Evolutionary conservation across 2,888 invertebrate genomes (phyloP).

Genomic region (Drosophila ezoana): DNA sequence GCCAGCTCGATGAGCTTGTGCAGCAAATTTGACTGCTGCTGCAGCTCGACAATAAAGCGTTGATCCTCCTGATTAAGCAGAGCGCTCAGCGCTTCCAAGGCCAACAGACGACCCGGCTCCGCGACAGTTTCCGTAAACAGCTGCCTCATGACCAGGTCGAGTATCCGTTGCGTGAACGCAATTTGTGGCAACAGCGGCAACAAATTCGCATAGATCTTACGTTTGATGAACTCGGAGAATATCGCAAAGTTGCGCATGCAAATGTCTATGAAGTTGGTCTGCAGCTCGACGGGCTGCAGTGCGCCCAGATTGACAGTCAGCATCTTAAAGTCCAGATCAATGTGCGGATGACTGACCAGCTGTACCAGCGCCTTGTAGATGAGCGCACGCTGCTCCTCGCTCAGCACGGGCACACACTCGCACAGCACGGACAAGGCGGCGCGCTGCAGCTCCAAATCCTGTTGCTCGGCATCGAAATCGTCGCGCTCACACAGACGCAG

Average conservation of each 20-base stretch:
- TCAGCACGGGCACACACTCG: slow-evolving; percentile 74
- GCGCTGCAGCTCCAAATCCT: slow-evolving; percentile 76
- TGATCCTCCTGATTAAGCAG: slow-evolving; percentile 69
- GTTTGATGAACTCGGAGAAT: slow-evolving; percentile 75
- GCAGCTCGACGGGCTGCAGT: slow-evolving; percentile 80
- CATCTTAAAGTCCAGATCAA: slow-evolving; percentile 74
- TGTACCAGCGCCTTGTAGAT: slow-evolving; percentile 77
- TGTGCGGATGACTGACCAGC: slow-evolving; percentile 69
- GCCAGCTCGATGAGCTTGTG: slow-evolving; percentile 84
- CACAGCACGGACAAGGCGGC: slow-evolving; percentile 72
- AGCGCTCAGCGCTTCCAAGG: slow-evolving; percentile 79
- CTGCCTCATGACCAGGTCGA: slow-evolving; percentile 76
- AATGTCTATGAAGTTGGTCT: slow-evolving; percentile 78
- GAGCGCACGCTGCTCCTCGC: slow-evolving; percentile 76
- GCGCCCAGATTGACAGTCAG: slow-evolving; percentile 75
- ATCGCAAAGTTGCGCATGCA: slow-evolving; percentile 73
- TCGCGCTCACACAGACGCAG: slow-evolving; percentile 62
- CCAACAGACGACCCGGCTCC: slow-evolving; percentile 70
- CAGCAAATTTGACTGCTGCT: slow-evolving; percentile 84
- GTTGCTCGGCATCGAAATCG: slow-evolving; percentile 53
- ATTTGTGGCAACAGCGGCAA: slow-evolving; percentile 77
- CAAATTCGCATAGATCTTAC: slow-evolving; percentile 79
- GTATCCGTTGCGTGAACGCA: slow-evolving; percentile 77
- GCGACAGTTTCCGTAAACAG: slow-evolving; percentile 58
- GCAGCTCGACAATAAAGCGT: slow-evolving; percentile 84